These are phyloP conservation scores for Macroglossus sobrinus DNA, from an alignment of 2,113 vertebrate species.

Conservation along the genomic window DNA sequence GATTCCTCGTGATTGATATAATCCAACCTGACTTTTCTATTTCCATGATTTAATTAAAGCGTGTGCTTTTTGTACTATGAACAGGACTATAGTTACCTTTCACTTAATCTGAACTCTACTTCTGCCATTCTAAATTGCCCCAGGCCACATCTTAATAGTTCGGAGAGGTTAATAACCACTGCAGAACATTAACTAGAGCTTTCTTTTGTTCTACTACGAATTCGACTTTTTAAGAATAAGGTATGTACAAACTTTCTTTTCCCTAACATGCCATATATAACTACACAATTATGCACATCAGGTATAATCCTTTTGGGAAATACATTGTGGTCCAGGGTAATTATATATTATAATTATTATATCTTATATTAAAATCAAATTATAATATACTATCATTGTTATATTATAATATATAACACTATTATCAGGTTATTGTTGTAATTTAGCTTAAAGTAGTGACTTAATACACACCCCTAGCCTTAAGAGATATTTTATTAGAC, in stretches of 20 bases:
- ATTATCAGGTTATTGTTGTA: background rate
- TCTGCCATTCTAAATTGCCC: background rate
- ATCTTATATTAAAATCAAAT: background rate
- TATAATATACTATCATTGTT: background rate
- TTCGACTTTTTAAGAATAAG: slow-evolving; percentile 11
- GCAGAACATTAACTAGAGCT: background rate
- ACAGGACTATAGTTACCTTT: background rate
- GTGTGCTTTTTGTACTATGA: background rate
- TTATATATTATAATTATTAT: background rate
- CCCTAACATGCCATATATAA: background rate
- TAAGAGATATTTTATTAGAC: background rate
- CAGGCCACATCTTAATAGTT: background rate
- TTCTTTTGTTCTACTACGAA: slow-evolving; percentile 25
- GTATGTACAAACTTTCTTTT: background rate
- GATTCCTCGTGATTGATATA: background rate
- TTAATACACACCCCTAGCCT: background rate
- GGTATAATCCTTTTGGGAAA: background rate
- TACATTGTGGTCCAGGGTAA: background rate
- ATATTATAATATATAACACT: background rate
- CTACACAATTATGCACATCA: background rate
- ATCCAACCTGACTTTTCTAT: background rate
- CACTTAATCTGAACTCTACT: slow-evolving; percentile 26
- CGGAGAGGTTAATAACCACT: background rate
- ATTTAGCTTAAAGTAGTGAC: background rate
- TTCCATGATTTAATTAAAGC: slow-evolving; percentile 19